Conservation (phyloP, 1,140 invertebrate genomes). For the Berghia stephanieae region DNA sequence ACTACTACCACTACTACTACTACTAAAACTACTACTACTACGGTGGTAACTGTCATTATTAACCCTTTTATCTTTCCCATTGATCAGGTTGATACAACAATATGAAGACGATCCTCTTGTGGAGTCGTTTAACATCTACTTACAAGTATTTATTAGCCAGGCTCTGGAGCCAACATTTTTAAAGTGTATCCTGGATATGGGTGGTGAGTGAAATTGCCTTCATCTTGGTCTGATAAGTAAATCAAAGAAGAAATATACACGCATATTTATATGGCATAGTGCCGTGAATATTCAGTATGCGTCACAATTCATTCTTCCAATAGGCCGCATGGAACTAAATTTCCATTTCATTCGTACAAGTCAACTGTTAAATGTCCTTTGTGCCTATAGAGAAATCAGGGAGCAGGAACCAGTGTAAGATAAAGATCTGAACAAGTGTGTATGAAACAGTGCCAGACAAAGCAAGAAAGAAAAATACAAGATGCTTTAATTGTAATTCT, state of each 20-base stretch:
- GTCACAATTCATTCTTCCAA: background rate
- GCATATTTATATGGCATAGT: background rate
- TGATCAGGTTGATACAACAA: slow-evolving; percentile 52
- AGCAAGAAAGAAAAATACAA: too few species aligned
- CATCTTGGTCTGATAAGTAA: background rate
- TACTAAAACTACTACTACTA: too few species aligned
- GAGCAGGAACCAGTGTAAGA: too few species aligned
- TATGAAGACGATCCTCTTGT: slow-evolving; percentile 62
- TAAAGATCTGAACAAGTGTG: too few species aligned
- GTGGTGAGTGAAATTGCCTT: slow-evolving; percentile 39
- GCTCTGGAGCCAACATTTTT: slow-evolving; percentile 58
- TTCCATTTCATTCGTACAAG: background rate
- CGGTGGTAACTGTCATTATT: background rate
- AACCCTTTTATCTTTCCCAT: too few species aligned
- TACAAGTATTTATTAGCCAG: slow-evolving; percentile 63
- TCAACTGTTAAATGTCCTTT: too few species aligned
- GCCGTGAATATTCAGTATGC: background rate
- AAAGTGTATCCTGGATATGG: slow-evolving; percentile 45
- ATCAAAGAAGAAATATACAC: background rate
- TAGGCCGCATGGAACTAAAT: too few species aligned
- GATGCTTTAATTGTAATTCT: too few species aligned
- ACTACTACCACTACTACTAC: too few species aligned
- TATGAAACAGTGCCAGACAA: too few species aligned
- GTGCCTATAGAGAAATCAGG: too few species aligned
- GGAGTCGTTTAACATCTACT: slow-evolving; percentile 63